Evolutionary conservation across 1,140 invertebrate genomes (phyloP), one percentile per base, ranked within the genome.

Genomic region (Apis laboriosa): DNA sequence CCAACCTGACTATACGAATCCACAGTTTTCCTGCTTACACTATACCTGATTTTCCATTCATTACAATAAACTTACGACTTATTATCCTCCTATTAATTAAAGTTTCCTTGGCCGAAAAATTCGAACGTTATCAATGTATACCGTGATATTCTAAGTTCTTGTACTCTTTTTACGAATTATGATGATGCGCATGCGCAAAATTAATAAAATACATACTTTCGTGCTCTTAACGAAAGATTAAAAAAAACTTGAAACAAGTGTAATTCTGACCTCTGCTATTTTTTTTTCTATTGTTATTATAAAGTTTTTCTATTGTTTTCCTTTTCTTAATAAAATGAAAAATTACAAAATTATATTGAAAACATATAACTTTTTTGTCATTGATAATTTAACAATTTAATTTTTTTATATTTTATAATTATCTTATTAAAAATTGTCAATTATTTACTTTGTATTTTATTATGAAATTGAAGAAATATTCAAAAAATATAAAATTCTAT

Each of bases 1-100:
- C 83, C 67, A 75, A 84, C 83, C 83, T 84, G 83, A 68, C 28
- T 80, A 61, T 61, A 53, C 4, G 28, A 68, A 73, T 63, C 56
- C 71, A 63, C 78, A 9, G 56, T 68, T 53, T 12, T 15, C 24
- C 58, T 63, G 28, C 7, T 55, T 80, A 80, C 77, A 80, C 83
- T 80, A 61, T 84, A 84, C 71, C 78, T 74, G 77, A 73, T 21
- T 67, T 55, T 34, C 13, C 56, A 28, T 61, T 74, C 71, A 75
- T 84, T 80, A 58, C 34, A 28, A 15, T 43, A 17, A 80, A 84
- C 56, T 60, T 67, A 68, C 49, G n/a, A 61, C 28, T 24, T 64
- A 43, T 76, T 74, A 78, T 19, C 76, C 56, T 24, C 51, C 15
- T 5, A 43, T 53, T 8, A 24, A 60, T 34, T 53, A 53, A 51